phyloP scores from a whole-genome alignment of 1,140 invertebrate species.

The Saccostrea echinata region DNA sequence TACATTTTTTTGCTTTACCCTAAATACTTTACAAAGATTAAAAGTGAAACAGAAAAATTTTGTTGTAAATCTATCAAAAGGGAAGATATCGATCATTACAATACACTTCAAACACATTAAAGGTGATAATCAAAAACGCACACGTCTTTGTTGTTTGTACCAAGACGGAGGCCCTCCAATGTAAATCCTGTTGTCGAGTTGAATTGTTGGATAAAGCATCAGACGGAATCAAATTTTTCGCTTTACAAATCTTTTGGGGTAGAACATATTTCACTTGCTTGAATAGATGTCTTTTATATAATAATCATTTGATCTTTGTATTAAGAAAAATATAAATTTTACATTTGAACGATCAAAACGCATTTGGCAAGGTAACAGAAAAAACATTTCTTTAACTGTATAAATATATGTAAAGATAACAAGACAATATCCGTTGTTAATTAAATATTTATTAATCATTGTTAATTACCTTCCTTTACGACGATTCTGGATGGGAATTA shows the following conservation, averaged over 20 bases:
- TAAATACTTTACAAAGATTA: too few species aligned
- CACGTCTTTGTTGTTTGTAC: not conserved
- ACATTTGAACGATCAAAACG: not conserved
- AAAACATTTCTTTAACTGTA: not conserved
- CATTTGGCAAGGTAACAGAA: not conserved
- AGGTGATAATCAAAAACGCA: not conserved
- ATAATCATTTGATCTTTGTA: not conserved
- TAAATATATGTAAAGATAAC: not conserved
- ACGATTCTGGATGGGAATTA: not conserved
- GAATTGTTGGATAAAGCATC: too few species aligned
- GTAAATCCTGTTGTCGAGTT: not conserved
- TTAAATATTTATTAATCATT: not conserved
- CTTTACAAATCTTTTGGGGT: not conserved
- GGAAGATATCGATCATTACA: not conserved
- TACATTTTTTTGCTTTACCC: too few species aligned
- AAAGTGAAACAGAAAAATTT: too few species aligned
- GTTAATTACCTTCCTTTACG: not conserved
- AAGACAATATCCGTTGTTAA: not conserved
- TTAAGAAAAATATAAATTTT: not conserved
- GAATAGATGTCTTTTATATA: not conserved
- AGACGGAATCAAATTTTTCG: not conserved
- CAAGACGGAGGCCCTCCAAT: too few species aligned
- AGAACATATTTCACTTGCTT: not conserved
- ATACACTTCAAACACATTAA: slow-evolving; percentile 7
- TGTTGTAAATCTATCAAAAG: not conserved